These are phyloP conservation scores for Pseudomugil tenellus DNA, from an alignment of 2,797 vertebrate species.

Conservation along the genomic window DNA sequence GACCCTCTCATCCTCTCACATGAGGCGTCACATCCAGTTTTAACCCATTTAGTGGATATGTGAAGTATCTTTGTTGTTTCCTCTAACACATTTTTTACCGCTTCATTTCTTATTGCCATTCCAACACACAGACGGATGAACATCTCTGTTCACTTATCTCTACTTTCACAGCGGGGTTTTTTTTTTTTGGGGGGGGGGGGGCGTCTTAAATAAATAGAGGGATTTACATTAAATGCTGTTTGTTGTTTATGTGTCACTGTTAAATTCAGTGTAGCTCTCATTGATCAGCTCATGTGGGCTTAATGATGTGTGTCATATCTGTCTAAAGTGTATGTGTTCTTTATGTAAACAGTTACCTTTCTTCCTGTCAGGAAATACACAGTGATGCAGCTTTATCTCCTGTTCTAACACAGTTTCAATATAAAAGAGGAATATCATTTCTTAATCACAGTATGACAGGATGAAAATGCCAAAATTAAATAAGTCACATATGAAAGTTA, in stretches of 20 bases:
- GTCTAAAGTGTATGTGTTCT: background rate
- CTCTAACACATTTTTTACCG: background rate
- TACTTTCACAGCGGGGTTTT: conserved; percentile 55
- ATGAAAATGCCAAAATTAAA: background rate
- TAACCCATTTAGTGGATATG: background rate
- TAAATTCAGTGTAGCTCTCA: background rate
- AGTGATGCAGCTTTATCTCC: background rate
- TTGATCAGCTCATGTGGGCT: conserved; percentile 2
- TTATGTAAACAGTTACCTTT: background rate
- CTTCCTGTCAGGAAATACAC: background rate
- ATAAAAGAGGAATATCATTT: background rate
- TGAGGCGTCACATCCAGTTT: background rate
- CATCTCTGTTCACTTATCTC: background rate
- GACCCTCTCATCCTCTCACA: conserved; percentile 37
- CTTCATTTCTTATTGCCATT: background rate
- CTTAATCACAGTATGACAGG: background rate
- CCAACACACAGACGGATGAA: background rate
- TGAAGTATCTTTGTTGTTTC: background rate
- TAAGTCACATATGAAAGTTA: background rate
- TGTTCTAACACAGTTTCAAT: background rate
- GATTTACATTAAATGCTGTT: conserved; percentile 31
- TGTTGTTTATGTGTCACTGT: conserved; percentile 46
- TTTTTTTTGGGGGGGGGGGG: too few relatives aligned
- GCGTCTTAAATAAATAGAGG: conserved; percentile 37
- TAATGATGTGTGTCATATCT: background rate